phyloP scores from a whole-genome alignment of 1,140 invertebrate genomes.

The Ganaspis sp. region DNA sequence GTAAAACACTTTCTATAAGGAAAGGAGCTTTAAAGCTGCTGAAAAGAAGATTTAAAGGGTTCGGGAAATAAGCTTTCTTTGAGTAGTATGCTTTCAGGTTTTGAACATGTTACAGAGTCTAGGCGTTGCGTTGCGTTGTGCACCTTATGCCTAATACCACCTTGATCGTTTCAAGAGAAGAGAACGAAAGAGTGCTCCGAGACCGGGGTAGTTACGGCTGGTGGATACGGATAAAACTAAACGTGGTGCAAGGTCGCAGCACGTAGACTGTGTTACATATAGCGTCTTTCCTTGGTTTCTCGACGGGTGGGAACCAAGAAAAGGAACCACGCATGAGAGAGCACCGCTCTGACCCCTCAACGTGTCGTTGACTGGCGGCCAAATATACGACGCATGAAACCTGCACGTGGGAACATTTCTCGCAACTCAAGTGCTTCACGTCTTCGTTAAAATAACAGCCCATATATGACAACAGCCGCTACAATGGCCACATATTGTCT shows the following conservation, averaged over 20 bases:
- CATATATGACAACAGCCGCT: neutral
- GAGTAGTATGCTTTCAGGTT: slow-evolving; percentile 27
- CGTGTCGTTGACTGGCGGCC: slow-evolving; percentile 57
- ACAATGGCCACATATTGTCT: neutral
- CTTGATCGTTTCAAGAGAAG: slow-evolving; percentile 16
- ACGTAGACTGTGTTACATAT: slow-evolving; percentile 36
- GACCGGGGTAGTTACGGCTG: neutral
- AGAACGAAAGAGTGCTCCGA: slow-evolving; percentile 12
- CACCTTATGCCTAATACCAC: slow-evolving; percentile 8
- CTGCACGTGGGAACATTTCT: slow-evolving; percentile 58
- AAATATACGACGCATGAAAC: slow-evolving; percentile 54
- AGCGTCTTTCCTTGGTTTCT: slow-evolving; percentile 48
- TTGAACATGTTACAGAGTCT: neutral
- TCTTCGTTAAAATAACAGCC: slow-evolving; percentile 20
- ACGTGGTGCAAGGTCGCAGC: slow-evolving; percentile 36
- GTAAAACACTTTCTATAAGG: slow-evolving; percentile 9
- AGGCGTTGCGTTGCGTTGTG: neutral
- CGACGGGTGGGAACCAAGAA: slow-evolving; percentile 59
- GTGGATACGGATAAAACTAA: slow-evolving; percentile 3
- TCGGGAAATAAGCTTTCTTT: slow-evolving; percentile 27
- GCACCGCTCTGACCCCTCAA: slow-evolving; percentile 63
- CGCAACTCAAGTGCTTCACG: slow-evolving; percentile 42
- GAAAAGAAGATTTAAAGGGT: slow-evolving; percentile 25
- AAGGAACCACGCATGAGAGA: slow-evolving; percentile 68
- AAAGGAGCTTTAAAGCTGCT: slow-evolving; percentile 9